phyloP scores from a whole-genome alignment of 2,113 vertebrate genomes.

The Camelus bactrianus region DNA sequence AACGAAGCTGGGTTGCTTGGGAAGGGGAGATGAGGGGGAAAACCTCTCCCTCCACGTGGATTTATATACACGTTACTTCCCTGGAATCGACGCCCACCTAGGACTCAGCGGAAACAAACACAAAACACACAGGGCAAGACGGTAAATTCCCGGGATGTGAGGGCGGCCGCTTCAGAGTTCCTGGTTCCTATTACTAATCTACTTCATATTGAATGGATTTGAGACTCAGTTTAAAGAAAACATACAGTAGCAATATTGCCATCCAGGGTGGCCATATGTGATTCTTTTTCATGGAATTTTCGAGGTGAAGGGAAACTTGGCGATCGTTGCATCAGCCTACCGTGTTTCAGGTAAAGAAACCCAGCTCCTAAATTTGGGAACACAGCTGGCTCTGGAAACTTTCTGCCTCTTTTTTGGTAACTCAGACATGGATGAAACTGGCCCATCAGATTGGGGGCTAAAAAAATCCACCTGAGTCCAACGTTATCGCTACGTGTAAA shows the following conservation, averaged over 20 bases:
- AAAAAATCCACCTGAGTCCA: constrained; percentile 57
- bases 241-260: constrained; percentile 75
- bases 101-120: constrained; percentile 77
- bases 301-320: constrained; percentile 56
- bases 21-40: constrained; percentile 69
- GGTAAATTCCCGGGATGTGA: constrained; percentile 74
- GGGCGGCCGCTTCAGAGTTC: constrained; percentile 68
- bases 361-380: neutral
- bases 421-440: constrained; percentile 41
- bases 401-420: constrained; percentile 59
- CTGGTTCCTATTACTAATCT: constrained; percentile 82
- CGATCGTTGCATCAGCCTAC: neutral
- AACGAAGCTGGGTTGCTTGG: constrained; percentile 77
- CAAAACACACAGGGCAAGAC: constrained; percentile 68
- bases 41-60: constrained; percentile 61
- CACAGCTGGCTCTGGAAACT: neutral
- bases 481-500: constrained; percentile 47
- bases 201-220: constrained; percentile 81
- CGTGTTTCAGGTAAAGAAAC: constrained; percentile 20
- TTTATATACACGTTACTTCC: constrained; percentile 74
- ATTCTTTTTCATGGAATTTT: constrained; percentile 57
- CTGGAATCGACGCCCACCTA: constrained; percentile 50
- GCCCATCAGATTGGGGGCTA: neutral
- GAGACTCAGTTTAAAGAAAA: constrained; percentile 77
- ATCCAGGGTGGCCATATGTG: constrained; percentile 34